Evolutionary conservation across 2,113 vertebrate genomes (phyloP), one percentile per base, ranked within the genome.

Genomic region (Prolemur simus): DNA sequence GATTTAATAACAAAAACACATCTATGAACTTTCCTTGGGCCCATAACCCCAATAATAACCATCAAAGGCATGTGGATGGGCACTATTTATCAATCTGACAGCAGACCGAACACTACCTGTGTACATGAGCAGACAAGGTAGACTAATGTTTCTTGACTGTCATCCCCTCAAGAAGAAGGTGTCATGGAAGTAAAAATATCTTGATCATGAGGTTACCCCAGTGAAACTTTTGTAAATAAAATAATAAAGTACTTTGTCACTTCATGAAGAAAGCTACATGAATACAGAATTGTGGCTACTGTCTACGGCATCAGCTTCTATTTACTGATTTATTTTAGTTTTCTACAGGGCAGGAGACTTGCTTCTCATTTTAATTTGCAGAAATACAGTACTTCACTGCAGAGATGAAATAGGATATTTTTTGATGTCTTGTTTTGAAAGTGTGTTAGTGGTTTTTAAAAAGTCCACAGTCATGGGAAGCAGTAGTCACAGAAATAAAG

Each of bases 311-410:
- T 25, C 45, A 78, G 42, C 68, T 87, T 47, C 9, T 71, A 56
- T 39, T 52, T 71, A 42, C n/a, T 71, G 69, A 81, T 87, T 81
- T 92, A 66, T 92, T 60, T 96, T 69, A 1, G 0, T 85, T 91
- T 80, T 66, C 42, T 69, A 32, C 0, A 17, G 64, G 47, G 21
- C 29, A 54, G 54, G 45, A 89, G 54, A 81, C 15, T 63, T 37
- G 60, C 25, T 45, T 94, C 63, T 85, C 32, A 84, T 76, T 96
- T 94, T 90, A 91, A 88, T 94, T 77, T 95, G 34, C 45, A 94
- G 66, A 90, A 91, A 85, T 56, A 47, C 1, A 56, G 37, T 20
- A 71, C 42, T 84, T 83, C 15, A 76, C 27, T 63, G 14, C 18
- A 42, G 85, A 95, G 80, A 86, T 77, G 4, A 90, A 81, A 94